Conservation (phyloP, 2,113 vertebrate genomes). For the Limnothrissa miodon region DNA sequence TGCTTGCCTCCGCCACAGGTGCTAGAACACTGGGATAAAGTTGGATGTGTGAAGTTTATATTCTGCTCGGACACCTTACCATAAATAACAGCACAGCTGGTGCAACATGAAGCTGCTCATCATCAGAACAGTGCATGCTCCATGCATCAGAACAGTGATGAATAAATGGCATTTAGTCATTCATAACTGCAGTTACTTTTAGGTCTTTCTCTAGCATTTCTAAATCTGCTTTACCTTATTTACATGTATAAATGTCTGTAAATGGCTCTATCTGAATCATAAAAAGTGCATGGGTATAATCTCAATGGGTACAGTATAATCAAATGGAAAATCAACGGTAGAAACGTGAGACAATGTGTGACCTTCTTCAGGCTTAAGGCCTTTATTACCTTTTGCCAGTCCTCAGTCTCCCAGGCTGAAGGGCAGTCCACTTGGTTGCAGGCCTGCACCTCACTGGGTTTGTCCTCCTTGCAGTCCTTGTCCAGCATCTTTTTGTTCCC, state of each 20-base stretch:
- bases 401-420: slow-evolving; percentile 80
- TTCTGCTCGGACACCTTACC: neutral
- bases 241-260: no score
- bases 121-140: neutral
- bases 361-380: no score
- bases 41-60: neutral
- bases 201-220: no score
- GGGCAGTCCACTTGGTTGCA: slow-evolving; percentile 88
- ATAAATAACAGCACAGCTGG: neutral
- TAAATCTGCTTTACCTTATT: no score
- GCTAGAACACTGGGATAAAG: slow-evolving; percentile 76
- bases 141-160: neutral
- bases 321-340: no score
- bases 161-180: neutral
- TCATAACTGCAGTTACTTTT: neutral
- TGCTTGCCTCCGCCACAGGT: slow-evolving; percentile 83
- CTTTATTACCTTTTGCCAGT: slow-evolving; percentile 82
- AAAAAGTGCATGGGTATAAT: no score
- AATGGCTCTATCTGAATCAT: no score
- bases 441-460: slow-evolving; percentile 78
- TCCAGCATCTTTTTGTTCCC: slow-evolving; percentile 56
- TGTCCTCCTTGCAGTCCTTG: slow-evolving; percentile 69
- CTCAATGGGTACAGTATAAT: no score
- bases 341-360: no score
- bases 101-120: neutral